A percentile compares a stretch with the other conserved stretches of the same genome.
Conservation (phyloP, 92 coral and sea anemone species). For the Zoanthus gigantus region DNA sequence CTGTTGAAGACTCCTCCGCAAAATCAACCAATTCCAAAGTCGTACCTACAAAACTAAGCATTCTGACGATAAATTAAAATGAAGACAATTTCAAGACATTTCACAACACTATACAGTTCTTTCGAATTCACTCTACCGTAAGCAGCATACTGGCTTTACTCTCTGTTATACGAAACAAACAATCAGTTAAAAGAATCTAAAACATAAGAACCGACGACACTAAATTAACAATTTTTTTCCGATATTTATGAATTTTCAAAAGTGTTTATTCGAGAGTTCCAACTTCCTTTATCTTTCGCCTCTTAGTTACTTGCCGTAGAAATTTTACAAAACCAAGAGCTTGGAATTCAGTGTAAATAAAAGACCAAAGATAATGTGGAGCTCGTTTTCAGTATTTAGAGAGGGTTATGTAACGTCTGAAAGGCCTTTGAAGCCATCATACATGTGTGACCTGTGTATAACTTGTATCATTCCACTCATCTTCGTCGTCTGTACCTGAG, state of each 20-base stretch:
- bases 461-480: slow-evolving; percentile 68
- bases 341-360: neutral
- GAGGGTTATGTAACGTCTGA: neutral
- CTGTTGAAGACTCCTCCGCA: neutral
- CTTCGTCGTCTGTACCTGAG: slow-evolving; percentile 87
- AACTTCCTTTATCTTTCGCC: neutral
- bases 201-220: neutral
- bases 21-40: neutral
- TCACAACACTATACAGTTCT: neutral
- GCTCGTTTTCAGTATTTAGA: neutral
- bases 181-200: neutral
- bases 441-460: slow-evolving; percentile 38
- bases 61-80: neutral
- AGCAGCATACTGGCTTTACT: neutral
- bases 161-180: neutral
- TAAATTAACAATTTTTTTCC: neutral
- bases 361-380: neutral
- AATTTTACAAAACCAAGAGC: neutral
- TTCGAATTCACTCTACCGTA: too few relatives aligned
- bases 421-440: neutral
- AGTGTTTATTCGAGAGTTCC: neutral
- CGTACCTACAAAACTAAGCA: neutral
- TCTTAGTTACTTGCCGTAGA: neutral
- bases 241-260: neutral
- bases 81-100: neutral